Evolutionary conservation across 2,113 vertebrate species (phyloP).

Genomic region (Rhea americana): DNA sequence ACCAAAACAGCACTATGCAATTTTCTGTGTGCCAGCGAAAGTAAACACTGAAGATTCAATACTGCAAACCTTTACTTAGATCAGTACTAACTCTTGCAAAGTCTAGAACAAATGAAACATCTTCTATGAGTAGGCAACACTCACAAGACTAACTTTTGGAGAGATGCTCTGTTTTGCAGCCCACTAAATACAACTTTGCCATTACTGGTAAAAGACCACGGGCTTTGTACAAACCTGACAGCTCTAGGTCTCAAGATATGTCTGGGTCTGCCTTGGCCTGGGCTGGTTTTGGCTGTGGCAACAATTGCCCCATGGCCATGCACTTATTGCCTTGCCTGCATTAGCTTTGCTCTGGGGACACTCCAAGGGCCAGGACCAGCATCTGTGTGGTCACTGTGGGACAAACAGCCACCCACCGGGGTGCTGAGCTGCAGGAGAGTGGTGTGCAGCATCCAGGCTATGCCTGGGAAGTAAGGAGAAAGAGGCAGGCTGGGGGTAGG

Average conservation of each 20-base stretch:
- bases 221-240: background rate
- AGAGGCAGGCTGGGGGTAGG: background rate
- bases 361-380: rapidly evolving
- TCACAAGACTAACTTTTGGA: background rate
- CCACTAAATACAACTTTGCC: rapidly evolving
- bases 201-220: background rate
- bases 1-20: background rate
- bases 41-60: background rate
- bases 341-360: rapidly evolving
- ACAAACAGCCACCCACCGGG: background rate
- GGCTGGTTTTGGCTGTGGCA: background rate
- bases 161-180: background rate
- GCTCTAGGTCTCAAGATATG: rapidly evolving
- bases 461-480: background rate
- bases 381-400: rapidly evolving
- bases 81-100: background rate
- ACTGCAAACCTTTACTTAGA: background rate
- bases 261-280: rapidly evolving
- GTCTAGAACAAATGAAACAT: background rate
- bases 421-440: rapidly evolving
- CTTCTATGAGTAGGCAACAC: background rate
- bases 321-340: no score
- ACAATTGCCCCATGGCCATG: rapidly evolving
- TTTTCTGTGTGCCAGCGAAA: background rate
- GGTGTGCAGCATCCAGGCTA: rapidly evolving